Base-by-base conservation (phyloP, 2,888 invertebrate genomes). In the Platypus cylindrus region DNA sequence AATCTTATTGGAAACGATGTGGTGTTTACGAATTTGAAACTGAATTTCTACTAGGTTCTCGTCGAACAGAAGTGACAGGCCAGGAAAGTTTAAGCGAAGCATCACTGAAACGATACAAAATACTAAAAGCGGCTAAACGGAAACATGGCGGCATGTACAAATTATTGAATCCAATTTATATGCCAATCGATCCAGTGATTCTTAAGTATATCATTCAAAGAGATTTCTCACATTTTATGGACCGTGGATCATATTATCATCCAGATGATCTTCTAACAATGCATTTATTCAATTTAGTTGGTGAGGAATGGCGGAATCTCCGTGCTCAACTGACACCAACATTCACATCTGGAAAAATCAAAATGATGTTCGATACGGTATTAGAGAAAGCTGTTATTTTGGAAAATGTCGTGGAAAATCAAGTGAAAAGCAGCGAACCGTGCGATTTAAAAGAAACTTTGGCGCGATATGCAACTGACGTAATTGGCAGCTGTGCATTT, bases 401-500 rank as follows among this genome's bases (percentile, higher is more conserved):
- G 24, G 14, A 29, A 12, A 16, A 30, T 7, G 3, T 30, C 8
- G 25, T 24, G 2, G 30, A 14, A 2, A 17, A 35, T 14, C 11
- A 16, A 7, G 35, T 26, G 2, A 25, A 30, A 8, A 27, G 35
- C 2, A 20, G 37, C 22, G 36, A 44, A 9, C 32, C 33, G 2
- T 34, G 46, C 2, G 43, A 48, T 25, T 46, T 52, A 11, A 52
- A 66, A 3, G 66, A 70, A 17, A 58, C 68, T 24, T 64, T 66
- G 40, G 67, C 66, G 2, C 65, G 64, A 41, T 71, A 66, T 45
- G 62, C 70, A 1, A 70, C 70, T 60, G 71, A 72, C 46, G 65
- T 71, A 3, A 69, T 72, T 14, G 70, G 68, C 1, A 65, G 64
- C 25, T 65, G 69, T 31, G 71, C 68, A 8, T 73, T 72, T 48